Evolutionary conservation across 2,113 vertebrate genomes (phyloP), one percentile per base, ranked within the genome.

Genomic region (Tauraco erythrolophus): DNA sequence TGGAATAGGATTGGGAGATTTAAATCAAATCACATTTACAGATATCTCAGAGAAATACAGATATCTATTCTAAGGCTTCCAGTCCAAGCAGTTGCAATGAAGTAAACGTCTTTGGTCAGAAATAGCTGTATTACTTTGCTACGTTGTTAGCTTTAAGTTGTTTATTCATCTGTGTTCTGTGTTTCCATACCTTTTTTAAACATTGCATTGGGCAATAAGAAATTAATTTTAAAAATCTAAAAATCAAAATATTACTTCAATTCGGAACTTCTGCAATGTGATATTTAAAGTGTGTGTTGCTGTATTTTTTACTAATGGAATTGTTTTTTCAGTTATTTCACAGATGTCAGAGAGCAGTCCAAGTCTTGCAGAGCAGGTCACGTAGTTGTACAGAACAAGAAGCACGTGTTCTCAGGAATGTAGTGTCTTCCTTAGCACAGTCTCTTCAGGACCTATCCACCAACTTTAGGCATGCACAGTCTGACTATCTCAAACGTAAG

Each of bases 401-500:
- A 95, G 99, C 99, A 82, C 98, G 98, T 61, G 98, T 99, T 41
- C 97, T 99, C 69, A 98, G 98, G 66, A 99, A 99, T 18, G 99
- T 99, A 89, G 99, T 99, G 70, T 99, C 98, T 70, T 99, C 99
- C n/a, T 96, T 99, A 97, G 99, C 99, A 5, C 99, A 99, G 93
- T 98, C 98, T 80, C 99, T 99, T 86, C 99, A 99, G 98, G 99
- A 99, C 19, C 98, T 99, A 12, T 99, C 99, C 91, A 98, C 95
- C 96, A 98, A 97, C 98, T 99, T 99, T 94, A 99, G 99, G 94
- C 99, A 99, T 68, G 99, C 99, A 25, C 99, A 99, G 98, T 99
- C 99, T 37, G 97, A 98, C 98, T 99, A 99, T 98, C 98, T 99
- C 91, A 99, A 99, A 98, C 99, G 99, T 99, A 98, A 98, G 99